These are phyloP conservation scores for Drosophila seguyi DNA, from an alignment of 1,140 invertebrate genomes.

Conservation along the genomic window DNA sequence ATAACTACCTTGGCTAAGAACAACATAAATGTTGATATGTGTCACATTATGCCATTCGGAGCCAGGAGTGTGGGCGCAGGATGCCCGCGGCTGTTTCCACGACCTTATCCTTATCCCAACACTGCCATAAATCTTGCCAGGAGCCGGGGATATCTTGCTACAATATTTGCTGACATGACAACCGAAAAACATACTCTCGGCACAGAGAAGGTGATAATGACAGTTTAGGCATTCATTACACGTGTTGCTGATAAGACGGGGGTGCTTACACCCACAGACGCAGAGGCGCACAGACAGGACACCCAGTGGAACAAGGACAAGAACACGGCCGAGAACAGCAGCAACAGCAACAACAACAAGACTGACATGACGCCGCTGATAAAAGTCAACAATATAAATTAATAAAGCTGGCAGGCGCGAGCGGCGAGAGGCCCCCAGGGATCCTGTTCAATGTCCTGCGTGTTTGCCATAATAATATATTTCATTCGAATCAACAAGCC, in stretches of 20 bases:
- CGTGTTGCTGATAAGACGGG: constrained; percentile 79
- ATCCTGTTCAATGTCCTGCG: constrained; percentile 66
- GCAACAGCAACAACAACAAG: constrained; percentile 19
- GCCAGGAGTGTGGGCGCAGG: constrained; percentile 7
- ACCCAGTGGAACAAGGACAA: constrained; percentile 15
- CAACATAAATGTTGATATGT: constrained; percentile 78
- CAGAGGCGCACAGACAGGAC: constrained; percentile 5
- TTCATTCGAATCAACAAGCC: constrained; percentile 81
- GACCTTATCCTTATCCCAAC: constrained; percentile 18
- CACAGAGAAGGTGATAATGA: constrained; percentile 79
- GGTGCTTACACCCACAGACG: neutral
- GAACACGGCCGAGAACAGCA: constrained; percentile 6
- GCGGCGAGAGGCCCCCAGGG: constrained; percentile 50
- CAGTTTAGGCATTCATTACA: constrained; percentile 84
- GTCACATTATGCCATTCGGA: constrained; percentile 63
- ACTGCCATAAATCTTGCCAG: constrained; percentile 55
- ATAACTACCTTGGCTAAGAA: constrained; percentile 43
- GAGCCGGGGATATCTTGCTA: constrained; percentile 65
- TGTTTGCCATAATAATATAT: constrained; percentile 82
- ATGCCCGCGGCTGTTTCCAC: constrained; percentile 35
- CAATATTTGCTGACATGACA: constrained; percentile 84
- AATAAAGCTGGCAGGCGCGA: constrained; percentile 77
- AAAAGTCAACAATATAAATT: constrained; percentile 84
- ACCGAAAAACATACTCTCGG: constrained; percentile 69
- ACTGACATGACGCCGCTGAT: constrained; percentile 73